Evolutionary conservation across 2,113 vertebrate genomes (phyloP).

Genomic region (Chlorodrepanis virens): DNA sequence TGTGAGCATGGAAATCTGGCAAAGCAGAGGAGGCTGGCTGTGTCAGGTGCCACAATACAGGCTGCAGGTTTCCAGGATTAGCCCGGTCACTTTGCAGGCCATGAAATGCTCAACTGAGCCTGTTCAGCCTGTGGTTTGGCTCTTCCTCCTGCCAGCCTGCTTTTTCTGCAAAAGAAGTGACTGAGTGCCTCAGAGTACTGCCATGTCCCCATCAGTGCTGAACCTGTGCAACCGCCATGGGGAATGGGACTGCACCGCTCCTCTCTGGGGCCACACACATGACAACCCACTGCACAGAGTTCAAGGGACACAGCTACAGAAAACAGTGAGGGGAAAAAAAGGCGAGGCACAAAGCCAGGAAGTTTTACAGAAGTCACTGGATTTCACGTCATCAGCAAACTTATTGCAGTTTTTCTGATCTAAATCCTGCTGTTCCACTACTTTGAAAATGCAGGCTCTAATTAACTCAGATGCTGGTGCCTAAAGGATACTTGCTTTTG

Average conservation of each 20-base stretch:
- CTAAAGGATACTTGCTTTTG: not conserved
- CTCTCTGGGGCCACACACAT: not conserved
- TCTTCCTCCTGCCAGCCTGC: not conserved
- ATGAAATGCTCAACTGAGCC: not conserved
- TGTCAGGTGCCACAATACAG: not conserved
- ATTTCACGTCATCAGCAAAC: not conserved
- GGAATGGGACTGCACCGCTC: not conserved
- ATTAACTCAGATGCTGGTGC: not conserved
- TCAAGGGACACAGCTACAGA: not conserved
- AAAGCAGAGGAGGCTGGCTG: not conserved
- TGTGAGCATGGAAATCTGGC: fast-evolving
- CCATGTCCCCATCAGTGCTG: fast-evolving
- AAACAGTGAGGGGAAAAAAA: not conserved
- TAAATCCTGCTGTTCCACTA: not conserved
- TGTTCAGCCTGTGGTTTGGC: not conserved
- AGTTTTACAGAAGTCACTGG: not conserved
- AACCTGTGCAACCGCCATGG: not conserved
- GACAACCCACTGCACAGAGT: fast-evolving
- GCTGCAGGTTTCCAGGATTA: not conserved
- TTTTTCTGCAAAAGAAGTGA: not conserved
- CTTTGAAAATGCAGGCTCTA: conserved; percentile 3
- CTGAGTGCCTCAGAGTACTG: not conserved
- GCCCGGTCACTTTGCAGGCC: not conserved
- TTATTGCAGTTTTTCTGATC: not conserved
- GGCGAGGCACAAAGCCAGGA: not conserved